Percentiles rank a stretch among this genome's conserved stretches.
Conservation (phyloP, 2,113 vertebrate species). For the Lampris megalopsis region DNA sequence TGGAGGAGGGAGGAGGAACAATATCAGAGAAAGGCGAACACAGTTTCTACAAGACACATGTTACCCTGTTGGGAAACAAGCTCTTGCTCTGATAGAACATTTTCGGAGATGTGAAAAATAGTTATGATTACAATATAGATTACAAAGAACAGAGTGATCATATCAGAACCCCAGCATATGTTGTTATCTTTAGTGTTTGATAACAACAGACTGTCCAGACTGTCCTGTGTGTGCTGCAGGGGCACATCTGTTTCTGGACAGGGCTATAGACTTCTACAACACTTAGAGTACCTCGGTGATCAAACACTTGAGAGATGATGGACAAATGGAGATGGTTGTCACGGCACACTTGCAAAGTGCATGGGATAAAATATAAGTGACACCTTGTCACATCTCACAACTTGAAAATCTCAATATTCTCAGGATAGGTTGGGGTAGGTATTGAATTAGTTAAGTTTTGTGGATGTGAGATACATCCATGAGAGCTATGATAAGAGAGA, state of each 20-base stretch:
- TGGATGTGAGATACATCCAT: too few species aligned
- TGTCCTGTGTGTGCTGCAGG: not conserved
- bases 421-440: too few species aligned
- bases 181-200: too few species aligned
- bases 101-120: not conserved
- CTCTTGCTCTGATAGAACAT: not conserved
- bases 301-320: not conserved
- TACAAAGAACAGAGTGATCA: too few species aligned
- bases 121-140: not conserved
- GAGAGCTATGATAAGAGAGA: too few species aligned
- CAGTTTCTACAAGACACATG: slow-evolving; percentile 5
- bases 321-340: not conserved
- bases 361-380: too few species aligned
- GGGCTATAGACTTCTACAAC: not conserved
- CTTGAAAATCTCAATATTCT: too few species aligned
- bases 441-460: too few species aligned
- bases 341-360: not conserved
- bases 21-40: slow-evolving; percentile 43
- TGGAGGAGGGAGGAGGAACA: slow-evolving; percentile 64
- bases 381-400: too few species aligned
- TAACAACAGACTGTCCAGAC: too few species aligned
- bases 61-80: slow-evolving; percentile 16
- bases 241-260: not conserved
- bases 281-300: not conserved
- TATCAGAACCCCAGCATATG: too few species aligned